These are phyloP conservation scores for Gasteruption jaculator DNA, from an alignment of 2,888 invertebrate genomes.

Conservation along the genomic window DNA sequence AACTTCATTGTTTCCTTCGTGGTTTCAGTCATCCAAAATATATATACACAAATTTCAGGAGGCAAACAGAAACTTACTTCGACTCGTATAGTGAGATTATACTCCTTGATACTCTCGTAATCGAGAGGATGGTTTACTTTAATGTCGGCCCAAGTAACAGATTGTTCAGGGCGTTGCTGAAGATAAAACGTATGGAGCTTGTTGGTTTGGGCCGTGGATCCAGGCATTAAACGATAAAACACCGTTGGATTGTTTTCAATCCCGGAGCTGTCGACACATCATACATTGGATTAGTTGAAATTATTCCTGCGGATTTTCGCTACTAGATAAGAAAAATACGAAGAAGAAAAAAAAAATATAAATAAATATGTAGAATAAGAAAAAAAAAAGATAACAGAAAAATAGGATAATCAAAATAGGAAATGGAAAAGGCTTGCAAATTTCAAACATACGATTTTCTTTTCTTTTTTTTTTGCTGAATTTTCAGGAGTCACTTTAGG, in stretches of 20 bases:
- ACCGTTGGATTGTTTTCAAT: constrained; percentile 95
- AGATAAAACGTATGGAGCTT: constrained; percentile 93
- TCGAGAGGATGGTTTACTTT: constrained; percentile 95
- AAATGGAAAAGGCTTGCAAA: too few relatives aligned
- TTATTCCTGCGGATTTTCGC: too few relatives aligned
- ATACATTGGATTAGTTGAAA: too few relatives aligned
- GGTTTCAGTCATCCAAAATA: too few relatives aligned
- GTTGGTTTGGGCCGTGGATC: constrained; percentile 93
- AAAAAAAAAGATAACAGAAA: constrained; percentile 14
- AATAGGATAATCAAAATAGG: too few relatives aligned
- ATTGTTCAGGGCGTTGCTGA: constrained; percentile 89
- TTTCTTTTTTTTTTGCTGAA: too few relatives aligned
- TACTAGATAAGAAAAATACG: constrained; percentile 25
- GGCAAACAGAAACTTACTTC: too few relatives aligned
- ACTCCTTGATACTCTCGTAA: constrained; percentile 92
- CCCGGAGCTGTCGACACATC: constrained; percentile 72
- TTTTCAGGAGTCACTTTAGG: too few relatives aligned
- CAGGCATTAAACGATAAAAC: constrained; percentile 92
- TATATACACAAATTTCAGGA: too few relatives aligned
- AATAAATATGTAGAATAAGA: constrained; percentile 12
- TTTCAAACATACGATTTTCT: too few relatives aligned
- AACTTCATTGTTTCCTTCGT: too few relatives aligned
- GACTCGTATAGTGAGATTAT: constrained; percentile 91
- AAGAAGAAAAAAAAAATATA: constrained; percentile 17
- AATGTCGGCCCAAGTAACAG: constrained; percentile 92